phyloP scores from a whole-genome alignment of 2,888 invertebrate genomes.

The Hoplodrina blanda region DNA sequence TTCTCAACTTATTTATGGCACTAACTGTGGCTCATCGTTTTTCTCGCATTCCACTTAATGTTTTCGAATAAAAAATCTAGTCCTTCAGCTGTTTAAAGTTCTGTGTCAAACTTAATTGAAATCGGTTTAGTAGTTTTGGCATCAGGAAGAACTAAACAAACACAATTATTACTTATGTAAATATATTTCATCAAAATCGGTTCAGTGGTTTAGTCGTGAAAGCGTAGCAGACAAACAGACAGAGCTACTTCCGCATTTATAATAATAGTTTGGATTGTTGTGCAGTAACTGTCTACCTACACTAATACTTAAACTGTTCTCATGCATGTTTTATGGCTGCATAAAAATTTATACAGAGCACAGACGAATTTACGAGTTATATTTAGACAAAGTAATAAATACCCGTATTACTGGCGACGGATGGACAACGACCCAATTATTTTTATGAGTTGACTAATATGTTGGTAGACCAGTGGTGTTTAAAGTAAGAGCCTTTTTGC shows the following conservation, averaged over 20 bases:
- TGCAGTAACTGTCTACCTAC: neutral
- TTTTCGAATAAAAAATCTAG: too few relatives aligned
- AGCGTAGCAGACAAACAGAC: too few relatives aligned
- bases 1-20: too few relatives aligned
- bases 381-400: slow-evolving; percentile 47
- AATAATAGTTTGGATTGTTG: neutral
- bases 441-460: slow-evolving; percentile 29
- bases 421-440: slow-evolving; percentile 42
- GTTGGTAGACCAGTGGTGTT: neutral
- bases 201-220: too few relatives aligned
- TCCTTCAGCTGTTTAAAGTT: neutral
- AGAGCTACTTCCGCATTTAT: too few relatives aligned
- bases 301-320: slow-evolving; percentile 2
- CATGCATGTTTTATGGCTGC: slow-evolving; percentile 40
- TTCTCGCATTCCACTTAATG: too few relatives aligned
- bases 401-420: slow-evolving; percentile 21
- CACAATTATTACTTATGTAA: too few relatives aligned
- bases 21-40: too few relatives aligned
- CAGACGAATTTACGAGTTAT: slow-evolving; percentile 27
- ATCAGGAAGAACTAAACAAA: neutral
- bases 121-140: neutral
- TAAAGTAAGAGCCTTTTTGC: neutral
- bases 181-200: too few relatives aligned
- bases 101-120: neutral
- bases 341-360: slow-evolving; percentile 17